A percentile compares a stretch with the other conserved stretches of the same genome.
Conservation (phyloP, 2,797 vertebrate species). For the Moxostoma hubbsi region DNA sequence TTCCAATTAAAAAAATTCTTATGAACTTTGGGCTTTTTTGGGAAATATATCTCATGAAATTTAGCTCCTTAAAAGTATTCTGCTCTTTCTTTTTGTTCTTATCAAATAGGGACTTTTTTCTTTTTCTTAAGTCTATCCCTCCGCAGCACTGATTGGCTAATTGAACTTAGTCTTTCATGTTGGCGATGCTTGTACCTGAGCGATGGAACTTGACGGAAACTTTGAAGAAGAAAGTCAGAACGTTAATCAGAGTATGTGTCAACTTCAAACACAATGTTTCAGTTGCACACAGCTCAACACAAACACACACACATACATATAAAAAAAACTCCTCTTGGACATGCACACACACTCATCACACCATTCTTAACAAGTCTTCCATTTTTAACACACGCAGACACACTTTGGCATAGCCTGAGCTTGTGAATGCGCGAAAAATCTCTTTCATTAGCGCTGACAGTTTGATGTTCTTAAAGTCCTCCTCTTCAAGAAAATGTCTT, state of each 20-base stretch:
- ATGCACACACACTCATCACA: constrained; percentile 25
- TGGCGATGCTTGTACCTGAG: constrained; percentile 40
- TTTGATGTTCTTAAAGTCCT: constrained; percentile 39
- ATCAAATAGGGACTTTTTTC: constrained; percentile 26
- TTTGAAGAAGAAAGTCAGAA: constrained; percentile 54
- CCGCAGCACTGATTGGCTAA: constrained; percentile 48
- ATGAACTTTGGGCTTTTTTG: too few species aligned
- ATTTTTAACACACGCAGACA: constrained; percentile 24
- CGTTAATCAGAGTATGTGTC: constrained; percentile 56
- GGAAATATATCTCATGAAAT: constrained; percentile 24
- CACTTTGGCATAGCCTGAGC: constrained; percentile 23
- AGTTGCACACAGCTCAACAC: constrained; percentile 36
- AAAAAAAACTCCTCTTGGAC: background rate
- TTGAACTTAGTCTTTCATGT: constrained; percentile 53
- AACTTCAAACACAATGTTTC: constrained; percentile 50
- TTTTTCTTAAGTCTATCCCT: constrained; percentile 1
- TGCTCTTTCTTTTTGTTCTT: background rate
- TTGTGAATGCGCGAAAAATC: constrained; percentile 18
- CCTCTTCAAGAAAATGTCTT: background rate
- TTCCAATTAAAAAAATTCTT: too few species aligned
- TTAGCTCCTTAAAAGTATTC: constrained; percentile 3
- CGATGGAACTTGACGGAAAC: constrained; percentile 43
- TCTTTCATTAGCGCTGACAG: constrained; percentile 44
- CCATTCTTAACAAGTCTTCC: constrained; percentile 45
- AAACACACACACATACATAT: constrained; percentile 27